These are phyloP conservation scores for Tetrax tetrax DNA, from an alignment of 2,113 vertebrate species.

Conservation along the genomic window DNA sequence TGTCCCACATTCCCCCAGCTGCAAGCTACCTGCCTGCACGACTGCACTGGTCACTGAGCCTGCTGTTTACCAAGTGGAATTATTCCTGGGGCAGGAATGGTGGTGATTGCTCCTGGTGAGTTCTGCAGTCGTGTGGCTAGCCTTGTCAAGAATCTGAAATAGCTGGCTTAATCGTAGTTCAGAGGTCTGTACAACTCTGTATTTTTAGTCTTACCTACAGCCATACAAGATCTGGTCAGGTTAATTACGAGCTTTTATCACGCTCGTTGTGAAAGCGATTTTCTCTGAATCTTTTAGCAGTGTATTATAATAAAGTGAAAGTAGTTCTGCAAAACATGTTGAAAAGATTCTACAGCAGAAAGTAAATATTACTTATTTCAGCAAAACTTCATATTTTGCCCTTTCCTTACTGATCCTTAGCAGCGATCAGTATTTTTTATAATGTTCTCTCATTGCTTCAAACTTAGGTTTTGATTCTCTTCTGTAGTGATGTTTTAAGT, in stretches of 20 bases:
- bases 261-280: neutral
- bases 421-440: neutral
- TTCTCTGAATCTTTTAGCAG: neutral
- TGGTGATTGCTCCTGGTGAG: neutral
- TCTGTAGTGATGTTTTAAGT: neutral
- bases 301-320: neutral
- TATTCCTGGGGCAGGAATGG: neutral
- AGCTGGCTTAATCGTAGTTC: neutral
- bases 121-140: neutral
- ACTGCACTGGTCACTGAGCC: neutral
- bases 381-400: neutral
- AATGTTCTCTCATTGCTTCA: neutral
- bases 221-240: neutral
- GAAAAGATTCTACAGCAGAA: neutral
- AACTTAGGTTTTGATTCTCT: neutral
- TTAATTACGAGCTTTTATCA: neutral
- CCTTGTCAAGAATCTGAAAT: neutral
- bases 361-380: neutral
- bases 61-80: no score
- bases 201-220: neutral
- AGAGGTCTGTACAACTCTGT: neutral
- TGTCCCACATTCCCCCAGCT: neutral
- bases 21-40: neutral
- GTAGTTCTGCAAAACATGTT: neutral
- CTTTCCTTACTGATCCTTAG: neutral